A percentile compares a stretch with the other conserved stretches of the same genome.
Conservation (phyloP, 2,113 vertebrate genomes). For the Nipponia nippon region DNA sequence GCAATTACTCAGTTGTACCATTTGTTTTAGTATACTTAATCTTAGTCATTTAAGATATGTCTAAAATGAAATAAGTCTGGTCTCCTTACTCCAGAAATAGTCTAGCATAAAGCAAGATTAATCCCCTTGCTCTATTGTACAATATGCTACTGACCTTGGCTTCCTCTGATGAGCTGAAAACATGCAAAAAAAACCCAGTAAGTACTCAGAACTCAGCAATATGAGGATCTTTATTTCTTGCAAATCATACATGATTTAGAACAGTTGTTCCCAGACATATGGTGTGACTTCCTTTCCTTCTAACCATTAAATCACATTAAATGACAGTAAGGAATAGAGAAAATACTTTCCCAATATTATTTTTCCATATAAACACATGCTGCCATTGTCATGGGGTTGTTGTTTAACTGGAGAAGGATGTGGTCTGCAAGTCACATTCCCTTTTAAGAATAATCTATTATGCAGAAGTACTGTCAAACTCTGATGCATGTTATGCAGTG, state of each 20-base stretch:
- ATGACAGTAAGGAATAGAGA: neutral
- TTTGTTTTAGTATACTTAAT: neutral
- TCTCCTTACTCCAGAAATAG: neutral
- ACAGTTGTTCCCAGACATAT: neutral
- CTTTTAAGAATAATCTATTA: neutral
- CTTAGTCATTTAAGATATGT: neutral
- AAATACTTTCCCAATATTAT: neutral
- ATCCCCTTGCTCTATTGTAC: neutral
- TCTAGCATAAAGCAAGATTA: neutral
- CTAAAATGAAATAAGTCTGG: neutral
- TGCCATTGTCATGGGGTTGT: neutral
- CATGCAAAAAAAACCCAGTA: neutral
- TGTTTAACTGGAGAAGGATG: neutral
- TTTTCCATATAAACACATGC: neutral
- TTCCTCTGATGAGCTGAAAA: neutral
- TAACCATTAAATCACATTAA: neutral
- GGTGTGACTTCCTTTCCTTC: neutral
- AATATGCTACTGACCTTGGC: neutral
- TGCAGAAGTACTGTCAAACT: neutral
- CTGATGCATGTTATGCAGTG: neutral
- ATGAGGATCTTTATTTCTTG: neutral
- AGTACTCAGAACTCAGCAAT: neutral
- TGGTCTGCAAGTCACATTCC: neutral
- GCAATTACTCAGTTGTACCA: neutral
- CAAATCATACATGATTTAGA: neutral